These are phyloP conservation scores for Pelusios castaneus DNA, from an alignment of 2,113 vertebrate species.

Conservation along the genomic window DNA sequence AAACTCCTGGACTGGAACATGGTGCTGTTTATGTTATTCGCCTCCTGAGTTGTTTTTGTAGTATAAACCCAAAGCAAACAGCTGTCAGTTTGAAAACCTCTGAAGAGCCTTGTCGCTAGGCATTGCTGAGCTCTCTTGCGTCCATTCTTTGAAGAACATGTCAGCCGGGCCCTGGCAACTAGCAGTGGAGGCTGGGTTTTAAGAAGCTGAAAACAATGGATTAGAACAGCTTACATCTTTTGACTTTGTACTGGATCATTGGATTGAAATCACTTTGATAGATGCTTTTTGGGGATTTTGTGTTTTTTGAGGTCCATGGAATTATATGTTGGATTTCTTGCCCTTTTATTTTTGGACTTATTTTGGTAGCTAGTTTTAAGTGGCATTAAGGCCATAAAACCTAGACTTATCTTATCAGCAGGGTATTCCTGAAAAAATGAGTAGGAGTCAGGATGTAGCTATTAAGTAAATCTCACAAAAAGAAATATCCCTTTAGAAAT, in stretches of 20 bases:
- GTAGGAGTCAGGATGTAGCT: neutral
- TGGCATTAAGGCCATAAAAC: constrained; percentile 12
- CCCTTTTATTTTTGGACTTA: constrained; percentile 48
- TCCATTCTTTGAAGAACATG: constrained; percentile 58
- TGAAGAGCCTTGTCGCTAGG: constrained; percentile 63
- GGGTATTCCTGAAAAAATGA: constrained; percentile 28
- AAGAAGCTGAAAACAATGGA: constrained; percentile 79
- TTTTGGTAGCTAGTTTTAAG: constrained; percentile 6
- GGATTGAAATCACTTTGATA: constrained; percentile 79
- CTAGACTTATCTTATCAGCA: neutral
- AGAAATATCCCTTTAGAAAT: neutral
- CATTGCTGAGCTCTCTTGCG: constrained; percentile 55
- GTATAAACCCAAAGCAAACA: constrained; percentile 72
- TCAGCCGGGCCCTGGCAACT: constrained; percentile 68
- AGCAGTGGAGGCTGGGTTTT: constrained; percentile 63
- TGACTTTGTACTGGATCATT: constrained; percentile 78
- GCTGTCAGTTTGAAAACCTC: constrained; percentile 76
- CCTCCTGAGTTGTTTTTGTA: constrained; percentile 58
- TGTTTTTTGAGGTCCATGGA: constrained; percentile 70
- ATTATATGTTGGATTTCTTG: constrained; percentile 63
- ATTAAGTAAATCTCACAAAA: constrained; percentile 12
- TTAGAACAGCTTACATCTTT: constrained; percentile 86
- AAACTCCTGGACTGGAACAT: constrained; percentile 49
- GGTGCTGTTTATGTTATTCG: constrained; percentile 33
- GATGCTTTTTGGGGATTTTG: constrained; percentile 73